Base-by-base conservation (phyloP, 1,140 invertebrate genomes). In the Liolophura sinensis region DNA sequence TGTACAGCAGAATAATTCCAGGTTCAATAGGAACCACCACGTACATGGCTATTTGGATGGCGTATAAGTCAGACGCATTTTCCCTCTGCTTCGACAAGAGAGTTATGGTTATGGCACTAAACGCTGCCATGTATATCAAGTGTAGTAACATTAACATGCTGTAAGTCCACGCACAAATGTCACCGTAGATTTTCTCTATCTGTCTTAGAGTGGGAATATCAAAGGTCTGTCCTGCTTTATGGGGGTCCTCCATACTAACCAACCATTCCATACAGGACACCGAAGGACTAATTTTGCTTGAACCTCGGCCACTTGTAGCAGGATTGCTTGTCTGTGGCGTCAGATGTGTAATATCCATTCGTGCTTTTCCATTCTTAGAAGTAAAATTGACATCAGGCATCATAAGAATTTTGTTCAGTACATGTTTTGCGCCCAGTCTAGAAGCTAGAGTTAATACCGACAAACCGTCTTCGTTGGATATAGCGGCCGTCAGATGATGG, bases 61-160 rank as follows among this genome's bases (percentile, higher is more conserved):
- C 14, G 48, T 69, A 58, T 0, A 69, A 49, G 0, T 69, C 56
- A 22, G 5, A 47, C 3, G 31, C 48, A 25, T 69, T 62, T 46
- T 50, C 46, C 12, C 72, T 64, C 16, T 69, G 25, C 24, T 64
- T 64, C 31, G 68, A 60, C 16, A 69, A 58, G 24, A 74, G 40
- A 18, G 65, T 61, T 16, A 75, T 63, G 14, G 69, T 69, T n/a
- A 65, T 64, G 56, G 70, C 74, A 48, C 71, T 75, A 54, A 80
- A 74, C 7, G 76, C n/a, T 46, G 65, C 67, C 79, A 81, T 81
- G 68, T 81, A 79, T 1, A 70, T 27, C 14, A 81, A 70, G 60
- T 81, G 79, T 14, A 75, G 24, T 4, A 74, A 48, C 69, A 79
- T 76, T 0, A 79, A 51, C 12, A 77, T 22, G 1, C 61, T 56